Evolutionary conservation across 1,140 invertebrate species (phyloP), one percentile per base, ranked within the genome.

Genomic region (Lepidotrigona ventralis): DNA sequence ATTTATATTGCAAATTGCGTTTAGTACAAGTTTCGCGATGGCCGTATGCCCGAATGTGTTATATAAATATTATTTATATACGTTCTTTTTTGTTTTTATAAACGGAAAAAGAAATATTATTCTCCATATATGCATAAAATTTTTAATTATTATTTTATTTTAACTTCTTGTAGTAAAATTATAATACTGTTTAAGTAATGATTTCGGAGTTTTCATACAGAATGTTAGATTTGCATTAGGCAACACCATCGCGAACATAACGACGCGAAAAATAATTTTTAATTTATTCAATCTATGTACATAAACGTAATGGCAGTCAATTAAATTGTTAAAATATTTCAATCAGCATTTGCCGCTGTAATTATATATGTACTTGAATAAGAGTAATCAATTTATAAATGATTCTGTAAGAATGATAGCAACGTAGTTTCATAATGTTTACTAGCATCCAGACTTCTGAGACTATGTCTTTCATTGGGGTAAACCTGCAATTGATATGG

Each of bases 361-460:
- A 74, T n/a, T 81, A 78, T 51, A 68, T 82, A 78, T 51, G 63
- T 82, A 81, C 29, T 21, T 29, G n/a, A 74, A 39, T 54, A 83
- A 68, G n/a, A 68, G 63, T 60, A 77, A 68, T 58, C n/a, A 64
- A 77, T 81, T 90, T 85, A 91, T 83, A 91, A 90, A 83, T 98
- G 95, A 91, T 98, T 97, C 94, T 99, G 97, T 81, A 99, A 95
- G 94, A 99, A 99, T 81, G 97, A 98, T 46, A 99, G 95, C 64
- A 99, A 94, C 29, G 97, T 98, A 17, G 98, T 98, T 95, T 99
- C 98, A 93, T 99, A 99, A 93, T 99, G 98, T 95, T 99, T 99
- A 91, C 97, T 98, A 51, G 98, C 97, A 94, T 99, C 98, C 89
- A 98, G 95, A 91, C 97, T 98, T 64, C 98, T 95, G 58, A 99